Evolutionary conservation across 1,140 invertebrate genomes (phyloP).

Genomic region (Drosophila kohkoa): DNA sequence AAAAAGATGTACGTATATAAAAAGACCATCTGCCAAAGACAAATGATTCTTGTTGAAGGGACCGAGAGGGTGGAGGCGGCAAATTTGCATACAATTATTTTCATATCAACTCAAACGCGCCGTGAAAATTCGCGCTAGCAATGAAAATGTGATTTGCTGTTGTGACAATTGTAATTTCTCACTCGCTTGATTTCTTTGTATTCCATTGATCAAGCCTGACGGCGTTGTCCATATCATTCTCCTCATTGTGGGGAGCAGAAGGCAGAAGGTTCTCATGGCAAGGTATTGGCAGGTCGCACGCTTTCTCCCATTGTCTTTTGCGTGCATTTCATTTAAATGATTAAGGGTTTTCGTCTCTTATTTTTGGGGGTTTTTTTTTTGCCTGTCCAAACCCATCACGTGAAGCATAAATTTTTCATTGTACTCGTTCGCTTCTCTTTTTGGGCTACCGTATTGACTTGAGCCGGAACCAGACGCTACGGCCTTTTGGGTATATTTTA

Average conservation of each 20-base stretch:
- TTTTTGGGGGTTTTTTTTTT: constrained; percentile 28
- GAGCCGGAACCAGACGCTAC: constrained; percentile 23
- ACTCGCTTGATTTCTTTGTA: constrained; percentile 68
- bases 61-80: neutral
- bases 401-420: constrained; percentile 73
- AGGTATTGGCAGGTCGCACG: neutral
- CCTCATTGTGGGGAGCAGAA: neutral
- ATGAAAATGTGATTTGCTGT: constrained; percentile 80
- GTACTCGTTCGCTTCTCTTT: constrained; percentile 7
- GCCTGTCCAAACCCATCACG: constrained; percentile 40
- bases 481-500: constrained; percentile 70
- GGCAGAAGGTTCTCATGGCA: neutral
- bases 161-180: constrained; percentile 83
- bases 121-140: constrained; percentile 69
- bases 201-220: neutral
- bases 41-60: constrained; percentile 29
- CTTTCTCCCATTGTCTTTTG: constrained; percentile 19
- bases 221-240: constrained; percentile 18
- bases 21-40: constrained; percentile 32
- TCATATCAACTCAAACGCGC: constrained; percentile 74
- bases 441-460: constrained; percentile 27
- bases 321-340: constrained; percentile 75
- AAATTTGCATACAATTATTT: constrained; percentile 81
- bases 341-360: constrained; percentile 57
- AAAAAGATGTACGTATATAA: constrained; percentile 26